These are phyloP conservation scores for Neoitamus cyanurus DNA, from an alignment of 2,888 invertebrate species.

Conservation along the genomic window DNA sequence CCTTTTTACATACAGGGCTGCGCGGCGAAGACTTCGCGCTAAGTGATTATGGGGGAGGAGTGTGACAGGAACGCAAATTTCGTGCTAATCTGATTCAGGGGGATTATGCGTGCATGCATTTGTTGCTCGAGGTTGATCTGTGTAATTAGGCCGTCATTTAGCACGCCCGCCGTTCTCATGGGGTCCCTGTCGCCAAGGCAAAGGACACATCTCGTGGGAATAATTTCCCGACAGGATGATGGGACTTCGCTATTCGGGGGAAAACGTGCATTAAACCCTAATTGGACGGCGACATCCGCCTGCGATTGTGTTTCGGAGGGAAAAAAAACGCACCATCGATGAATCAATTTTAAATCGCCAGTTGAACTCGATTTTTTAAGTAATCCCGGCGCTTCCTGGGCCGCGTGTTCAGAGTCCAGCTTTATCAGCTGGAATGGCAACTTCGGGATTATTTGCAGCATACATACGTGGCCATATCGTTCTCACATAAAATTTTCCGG, in stretches of 20 bases:
- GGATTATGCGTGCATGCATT: not conserved
- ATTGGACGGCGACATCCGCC: not conserved
- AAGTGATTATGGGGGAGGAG: conserved; percentile 1
- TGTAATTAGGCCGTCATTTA: not conserved
- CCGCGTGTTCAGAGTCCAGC: not conserved
- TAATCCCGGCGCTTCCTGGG: not conserved
- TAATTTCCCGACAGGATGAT: not conserved
- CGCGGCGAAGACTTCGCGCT: no score
- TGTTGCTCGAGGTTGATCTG: not conserved
- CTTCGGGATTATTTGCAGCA: not conserved
- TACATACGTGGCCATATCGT: not conserved
- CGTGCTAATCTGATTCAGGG: not conserved
- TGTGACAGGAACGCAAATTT: not conserved
- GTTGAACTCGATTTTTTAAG: not conserved
- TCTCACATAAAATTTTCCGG: conserved; percentile 1
- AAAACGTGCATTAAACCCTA: not conserved
- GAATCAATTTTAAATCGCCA: not conserved
- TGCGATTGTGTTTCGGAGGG: not conserved
- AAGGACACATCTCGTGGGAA: not conserved
- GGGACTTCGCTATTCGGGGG: not conserved
- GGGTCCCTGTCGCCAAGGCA: not conserved
- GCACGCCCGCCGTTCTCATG: not conserved
- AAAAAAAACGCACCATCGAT: not conserved
- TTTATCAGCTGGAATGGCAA: not conserved
- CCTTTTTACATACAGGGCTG: not conserved